These are phyloP conservation scores for Natrix natrix DNA, from an alignment of 2,797 vertebrate species.

Conservation along the genomic window DNA sequence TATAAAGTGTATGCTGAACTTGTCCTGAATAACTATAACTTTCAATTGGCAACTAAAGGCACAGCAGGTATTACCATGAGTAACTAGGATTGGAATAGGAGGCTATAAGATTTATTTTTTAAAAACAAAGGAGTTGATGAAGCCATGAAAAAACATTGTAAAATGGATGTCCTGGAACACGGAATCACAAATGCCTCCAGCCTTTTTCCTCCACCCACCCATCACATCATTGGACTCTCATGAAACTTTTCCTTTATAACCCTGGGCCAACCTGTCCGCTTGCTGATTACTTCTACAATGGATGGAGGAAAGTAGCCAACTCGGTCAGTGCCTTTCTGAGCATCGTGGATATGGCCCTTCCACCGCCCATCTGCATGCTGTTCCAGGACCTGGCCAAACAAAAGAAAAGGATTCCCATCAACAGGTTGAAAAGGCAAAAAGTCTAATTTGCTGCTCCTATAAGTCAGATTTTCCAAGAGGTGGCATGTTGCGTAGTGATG, in stretches of 20 bases:
- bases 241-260: not conserved
- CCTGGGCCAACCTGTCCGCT: slow-evolving; percentile 78
- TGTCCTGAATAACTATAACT: not conserved
- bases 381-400: slow-evolving; percentile 83
- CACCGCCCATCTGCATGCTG: slow-evolving; percentile 92
- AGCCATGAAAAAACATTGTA: not conserved
- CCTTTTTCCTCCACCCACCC: not conserved
- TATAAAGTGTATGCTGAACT: not conserved
- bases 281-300: slow-evolving; percentile 94
- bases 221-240: not conserved
- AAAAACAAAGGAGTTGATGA: not conserved
- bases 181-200: not conserved
- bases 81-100: too few relatives aligned
- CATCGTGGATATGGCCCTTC: slow-evolving; percentile 96
- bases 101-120: not conserved
- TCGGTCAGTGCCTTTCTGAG: slow-evolving; percentile 86
- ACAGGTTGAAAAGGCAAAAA: not conserved
- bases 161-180: not conserved
- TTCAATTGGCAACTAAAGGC: not conserved
- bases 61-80: not conserved
- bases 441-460: not conserved
- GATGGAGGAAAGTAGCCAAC: slow-evolving; percentile 94
- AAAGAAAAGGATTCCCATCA: rapidly evolving
- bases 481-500: not conserved
- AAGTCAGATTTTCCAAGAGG: not conserved